Evolutionary conservation across 2,113 vertebrate genomes (phyloP), one percentile per base, ranked within the genome.

Genomic region (Bufo gargarizans): DNA sequence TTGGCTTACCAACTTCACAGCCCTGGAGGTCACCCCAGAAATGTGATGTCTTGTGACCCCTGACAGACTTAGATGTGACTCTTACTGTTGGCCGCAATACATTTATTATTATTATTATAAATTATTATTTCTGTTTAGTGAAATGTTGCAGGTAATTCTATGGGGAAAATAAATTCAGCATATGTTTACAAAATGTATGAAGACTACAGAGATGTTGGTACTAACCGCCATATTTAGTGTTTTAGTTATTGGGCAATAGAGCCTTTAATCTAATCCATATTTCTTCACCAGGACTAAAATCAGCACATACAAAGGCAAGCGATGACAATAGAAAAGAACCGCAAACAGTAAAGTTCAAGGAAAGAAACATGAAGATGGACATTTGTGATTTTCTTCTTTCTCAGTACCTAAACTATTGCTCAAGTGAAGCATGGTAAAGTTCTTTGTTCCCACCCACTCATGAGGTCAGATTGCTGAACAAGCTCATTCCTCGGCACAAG

Each of bases 391-490:
- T 78, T 82, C 53, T 58, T 56, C 63, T 69, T 84, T 65, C 22
- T 80, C 22, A 78, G 47, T 74, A 78, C 56, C 76, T 88, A 63
- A 88, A 88, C 77, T 61, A 89, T 89, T 89, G 82, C 86, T 78
- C 43, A 22, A 89, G 61, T 84, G 59, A 67, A 69, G 81, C 81
- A 55, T 67, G 87, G 43, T 88, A 74, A 84, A 78, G 72, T 22
- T 84, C 87, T 84, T 89, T 89, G 50, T 89, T 89, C 61, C 87
- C 87, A 84, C 87, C 87, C 87, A 89, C 87, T 84, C 87, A 88
- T 88, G 79, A 89, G 87, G 76, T 89, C 87, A 89, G 87, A 84
- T 82, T 89, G 87, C 87, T 84, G 87, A 89, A 84, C 87, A 89
- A 84, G 87, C 87, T 84, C 87, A 84, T 89, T 84, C 87, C 87